Base-by-base conservation (phyloP, 64 coral and sea anemone genomes). In the Actinia tenebrosa region DNA sequence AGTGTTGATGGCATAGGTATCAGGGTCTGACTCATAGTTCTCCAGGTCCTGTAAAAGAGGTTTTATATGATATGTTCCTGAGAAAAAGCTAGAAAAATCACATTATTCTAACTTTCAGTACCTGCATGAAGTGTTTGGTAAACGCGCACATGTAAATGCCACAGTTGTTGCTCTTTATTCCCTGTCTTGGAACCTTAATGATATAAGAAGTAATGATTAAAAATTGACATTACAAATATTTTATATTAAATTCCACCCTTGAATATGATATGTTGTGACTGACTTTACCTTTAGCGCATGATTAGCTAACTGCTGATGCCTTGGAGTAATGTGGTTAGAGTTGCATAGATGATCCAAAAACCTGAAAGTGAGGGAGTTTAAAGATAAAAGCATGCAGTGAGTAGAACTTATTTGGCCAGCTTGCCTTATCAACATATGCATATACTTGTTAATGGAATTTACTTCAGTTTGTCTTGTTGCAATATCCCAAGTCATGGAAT, bases 391-490 rank as follows among this genome's bases (percentile, higher is more conserved):
- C 30, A 37, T 37, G 66, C 22, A 71, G 66, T 71, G 10, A 71
- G 66, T 37, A 71, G 66, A 71, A 71, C 23, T 7, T 71, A 30
- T 71, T 20, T 26, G 66, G 23, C 66, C 23, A 71, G 66, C 66
- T 30, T 71, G 66, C 23, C 22, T 37, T 71, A n/a, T 71, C 66
- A 71, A 71, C 66, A 71, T 71, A 26, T 46, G 46, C 78, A 37
- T 37, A 80, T 80, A 80, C 78, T 46, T 80, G 17, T 80, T 80
- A 46, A 80, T 80, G 78, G 42, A 20, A 47, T 80, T 53, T 18
- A 53, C 78, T 80, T 80, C 78, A 46, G 78, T 80, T 80, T 80
- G 78, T 80, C 78, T 80, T 80, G 10, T 80, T 80, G 43, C 17
- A 46, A 80, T 53, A 80, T 80, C 25, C 78, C 78, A 53, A 46